A percentile compares a stretch with the other conserved stretches of the same genome.
These are phyloP conservation scores for Papilio polytes DNA, from an alignment of 1,140 invertebrate genomes.

Conservation along the genomic window DNA sequence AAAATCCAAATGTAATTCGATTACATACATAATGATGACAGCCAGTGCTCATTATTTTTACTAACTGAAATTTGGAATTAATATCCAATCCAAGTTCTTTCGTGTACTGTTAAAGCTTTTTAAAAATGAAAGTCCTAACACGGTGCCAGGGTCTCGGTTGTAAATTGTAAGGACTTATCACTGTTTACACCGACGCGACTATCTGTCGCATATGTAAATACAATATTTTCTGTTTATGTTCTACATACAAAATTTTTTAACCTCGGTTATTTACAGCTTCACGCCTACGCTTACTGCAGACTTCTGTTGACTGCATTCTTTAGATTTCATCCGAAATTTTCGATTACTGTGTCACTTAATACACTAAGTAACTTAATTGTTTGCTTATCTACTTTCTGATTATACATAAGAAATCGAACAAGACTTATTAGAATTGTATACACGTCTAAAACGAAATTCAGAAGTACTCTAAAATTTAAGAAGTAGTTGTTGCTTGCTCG, in stretches of 20 bases:
- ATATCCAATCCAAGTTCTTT: background rate
- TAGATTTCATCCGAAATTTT: background rate
- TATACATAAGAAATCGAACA: too few species aligned
- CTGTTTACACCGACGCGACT: constrained; percentile 62
- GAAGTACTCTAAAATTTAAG: too few species aligned
- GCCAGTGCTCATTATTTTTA: too few species aligned
- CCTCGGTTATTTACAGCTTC: constrained; percentile 59
- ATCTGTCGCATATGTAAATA: constrained; percentile 71
- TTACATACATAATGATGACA: too few species aligned
- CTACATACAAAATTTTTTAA: constrained; percentile 58
- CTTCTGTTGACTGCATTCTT: constrained; percentile 5
- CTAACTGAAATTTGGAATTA: background rate
- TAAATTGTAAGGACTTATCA: constrained; percentile 73
- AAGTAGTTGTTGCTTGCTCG: too few species aligned
- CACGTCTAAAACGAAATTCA: too few species aligned
- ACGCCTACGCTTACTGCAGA: constrained; percentile 42
- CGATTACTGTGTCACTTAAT: too few species aligned
- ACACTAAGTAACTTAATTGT: too few species aligned
- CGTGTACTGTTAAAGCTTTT: background rate
- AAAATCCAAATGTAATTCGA: too few species aligned
- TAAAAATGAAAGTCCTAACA: constrained; percentile 35
- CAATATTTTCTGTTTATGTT: constrained; percentile 66
- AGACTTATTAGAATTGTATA: too few species aligned
- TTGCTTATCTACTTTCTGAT: too few species aligned
- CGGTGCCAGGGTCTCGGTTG: constrained; percentile 55